These are phyloP conservation scores for Rhagoletis zephyria DNA, from an alignment of 1,140 invertebrate genomes.

Conservation along the genomic window DNA sequence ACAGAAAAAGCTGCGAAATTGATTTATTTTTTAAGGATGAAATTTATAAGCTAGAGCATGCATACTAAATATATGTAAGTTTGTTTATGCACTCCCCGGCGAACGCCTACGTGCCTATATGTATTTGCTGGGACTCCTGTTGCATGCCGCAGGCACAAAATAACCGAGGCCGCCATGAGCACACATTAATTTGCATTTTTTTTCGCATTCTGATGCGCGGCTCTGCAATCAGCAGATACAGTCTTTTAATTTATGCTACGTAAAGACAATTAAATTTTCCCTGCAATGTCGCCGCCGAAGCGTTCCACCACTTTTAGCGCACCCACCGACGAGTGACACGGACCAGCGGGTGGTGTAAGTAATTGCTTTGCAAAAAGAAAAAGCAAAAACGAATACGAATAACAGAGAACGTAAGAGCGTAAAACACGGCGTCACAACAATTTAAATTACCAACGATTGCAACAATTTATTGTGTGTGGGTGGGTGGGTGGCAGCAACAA, in stretches of 20 bases:
- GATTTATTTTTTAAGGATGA: too few species aligned
- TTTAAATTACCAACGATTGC: conserved; percentile 13
- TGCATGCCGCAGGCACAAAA: not conserved
- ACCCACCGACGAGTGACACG: not conserved
- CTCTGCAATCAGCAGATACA: conserved; percentile 32
- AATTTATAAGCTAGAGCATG: too few species aligned
- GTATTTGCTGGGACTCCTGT: not conserved
- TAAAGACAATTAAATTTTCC: conserved; percentile 36
- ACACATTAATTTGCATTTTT: conserved; percentile 37
- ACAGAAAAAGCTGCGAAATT: too few species aligned
- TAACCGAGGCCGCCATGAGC: not conserved
- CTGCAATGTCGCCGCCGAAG: not conserved
- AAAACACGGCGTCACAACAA: not conserved
- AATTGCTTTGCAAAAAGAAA: not conserved
- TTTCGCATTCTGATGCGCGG: not conserved
- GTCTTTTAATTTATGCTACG: conserved; percentile 33
- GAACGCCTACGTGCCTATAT: not conserved
- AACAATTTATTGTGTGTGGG: conserved; percentile 17
- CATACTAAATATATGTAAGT: not conserved
- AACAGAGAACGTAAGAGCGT: not conserved
- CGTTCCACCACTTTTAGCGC: not conserved
- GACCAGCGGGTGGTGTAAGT: not conserved
- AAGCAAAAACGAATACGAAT: not conserved
- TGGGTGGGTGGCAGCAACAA: not conserved
- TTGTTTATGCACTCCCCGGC: too few species aligned